Conservation (phyloP, 2,888 invertebrate species). For the Trichopria drosophilae region DNA sequence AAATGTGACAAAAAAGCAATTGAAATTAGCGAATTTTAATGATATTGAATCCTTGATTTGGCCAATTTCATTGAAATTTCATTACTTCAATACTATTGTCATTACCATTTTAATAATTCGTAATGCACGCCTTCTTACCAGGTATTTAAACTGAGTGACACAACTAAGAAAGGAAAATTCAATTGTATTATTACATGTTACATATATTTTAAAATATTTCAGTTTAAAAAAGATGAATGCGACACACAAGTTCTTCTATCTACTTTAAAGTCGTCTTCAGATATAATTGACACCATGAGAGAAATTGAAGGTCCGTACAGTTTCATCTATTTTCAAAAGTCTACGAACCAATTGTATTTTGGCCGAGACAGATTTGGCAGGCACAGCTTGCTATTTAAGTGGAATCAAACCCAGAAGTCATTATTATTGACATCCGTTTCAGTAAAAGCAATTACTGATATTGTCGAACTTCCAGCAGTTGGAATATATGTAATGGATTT, state of each 20-base stretch:
- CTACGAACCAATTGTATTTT: conserved; percentile 69
- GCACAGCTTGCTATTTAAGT: conserved; percentile 75
- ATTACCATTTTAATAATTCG: too few relatives aligned
- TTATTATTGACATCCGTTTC: conserved; percentile 47
- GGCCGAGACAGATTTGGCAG: conserved; percentile 84
- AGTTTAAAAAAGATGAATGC: conserved; percentile 29
- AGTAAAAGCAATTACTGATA: conserved; percentile 57
- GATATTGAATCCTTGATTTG: too few relatives aligned
- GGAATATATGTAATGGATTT: conserved; percentile 64
- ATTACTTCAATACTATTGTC: too few relatives aligned
- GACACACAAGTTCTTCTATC: conserved; percentile 40
- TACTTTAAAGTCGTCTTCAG: conserved; percentile 37
- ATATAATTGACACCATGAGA: conserved; percentile 61
- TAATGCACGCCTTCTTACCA: too few relatives aligned
- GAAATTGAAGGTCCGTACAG: conserved; percentile 81
- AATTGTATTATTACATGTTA: conserved; percentile 7
- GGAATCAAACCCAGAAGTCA: conserved; percentile 46
- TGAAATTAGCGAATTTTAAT: too few relatives aligned
- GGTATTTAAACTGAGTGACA: too few relatives aligned
- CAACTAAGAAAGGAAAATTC: too few relatives aligned
- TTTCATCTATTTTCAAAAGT: conserved; percentile 73
- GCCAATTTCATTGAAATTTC: too few relatives aligned
- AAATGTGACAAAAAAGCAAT: too few relatives aligned
- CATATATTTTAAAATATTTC: conserved; percentile 14
- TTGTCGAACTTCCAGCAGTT: conserved; percentile 68